Evolutionary conservation across 2,113 vertebrate species (phyloP).

Genomic region (Rhipidura dahli): DNA sequence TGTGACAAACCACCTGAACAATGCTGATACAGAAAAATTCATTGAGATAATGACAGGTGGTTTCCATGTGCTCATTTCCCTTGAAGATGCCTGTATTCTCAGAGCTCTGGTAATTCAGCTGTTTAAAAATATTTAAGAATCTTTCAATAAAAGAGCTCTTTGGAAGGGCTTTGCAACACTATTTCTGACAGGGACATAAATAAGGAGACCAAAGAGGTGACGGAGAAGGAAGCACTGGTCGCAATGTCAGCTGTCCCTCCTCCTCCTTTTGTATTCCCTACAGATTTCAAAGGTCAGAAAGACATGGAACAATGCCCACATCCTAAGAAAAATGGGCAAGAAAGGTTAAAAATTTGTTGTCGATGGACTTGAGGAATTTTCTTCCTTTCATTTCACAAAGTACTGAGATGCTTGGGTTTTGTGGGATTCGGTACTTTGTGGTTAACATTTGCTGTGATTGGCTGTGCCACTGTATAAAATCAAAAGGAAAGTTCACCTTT

Average conservation of each 20-base stretch:
- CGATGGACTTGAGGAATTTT: not conserved
- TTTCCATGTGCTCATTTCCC: not conserved
- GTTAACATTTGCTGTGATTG: conserved; percentile 49
- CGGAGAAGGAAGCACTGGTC: not conserved
- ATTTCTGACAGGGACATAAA: not conserved
- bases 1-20: not conserved
- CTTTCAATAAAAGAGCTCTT: not conserved
- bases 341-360: not conserved
- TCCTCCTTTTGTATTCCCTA: not conserved
- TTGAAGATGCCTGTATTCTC: not conserved
- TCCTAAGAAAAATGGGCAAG: not conserved
- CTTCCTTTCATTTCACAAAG: not conserved
- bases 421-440: not conserved
- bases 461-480: not conserved
- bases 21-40: not conserved
- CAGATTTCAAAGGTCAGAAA: not conserved
- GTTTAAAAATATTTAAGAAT: not conserved
- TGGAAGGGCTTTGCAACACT: not conserved
- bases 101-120: not conserved
- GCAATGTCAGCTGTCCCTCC: not conserved
- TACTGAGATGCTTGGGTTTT: not conserved
- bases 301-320: not conserved
- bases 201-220: not conserved
- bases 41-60: not conserved
- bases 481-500: not conserved